phyloP scores from a whole-genome alignment of 1,140 invertebrate genomes.

The Holotrichia oblita region DNA sequence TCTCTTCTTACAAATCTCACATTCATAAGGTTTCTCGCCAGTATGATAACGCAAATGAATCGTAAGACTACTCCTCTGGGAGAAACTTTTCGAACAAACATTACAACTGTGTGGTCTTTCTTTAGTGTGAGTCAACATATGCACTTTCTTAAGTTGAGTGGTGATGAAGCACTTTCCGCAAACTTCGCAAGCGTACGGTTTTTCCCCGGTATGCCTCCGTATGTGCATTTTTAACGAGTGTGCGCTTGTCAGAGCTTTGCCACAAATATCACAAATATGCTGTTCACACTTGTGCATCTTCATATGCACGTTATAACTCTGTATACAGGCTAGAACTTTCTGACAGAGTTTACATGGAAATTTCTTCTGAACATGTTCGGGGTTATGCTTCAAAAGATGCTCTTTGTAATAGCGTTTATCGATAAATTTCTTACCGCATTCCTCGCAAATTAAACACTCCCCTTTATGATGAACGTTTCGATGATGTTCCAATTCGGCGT shows the following conservation, averaged over 20 bases:
- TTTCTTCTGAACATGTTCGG: neutral
- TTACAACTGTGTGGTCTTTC: slow-evolving; percentile 65
- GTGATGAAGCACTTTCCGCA: slow-evolving; percentile 53
- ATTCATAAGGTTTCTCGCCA: slow-evolving; percentile 55
- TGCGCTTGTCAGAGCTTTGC: neutral
- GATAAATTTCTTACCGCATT: slow-evolving; percentile 31
- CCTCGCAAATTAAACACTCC: neutral
- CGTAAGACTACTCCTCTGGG: slow-evolving; percentile 52
- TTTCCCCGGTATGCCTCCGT: slow-evolving; percentile 38
- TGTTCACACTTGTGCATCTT: neutral
- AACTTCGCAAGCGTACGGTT: slow-evolving; percentile 51
- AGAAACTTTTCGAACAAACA: slow-evolving; percentile 67
- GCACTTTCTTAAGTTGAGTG: neutral
- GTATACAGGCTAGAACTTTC: neutral
- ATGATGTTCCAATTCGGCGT: slow-evolving; percentile 48
- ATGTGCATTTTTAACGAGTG: slow-evolving; percentile 51
- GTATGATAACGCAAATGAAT: slow-evolving; percentile 40
- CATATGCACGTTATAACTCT: neutral
- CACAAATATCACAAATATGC: slow-evolving; percentile 24
- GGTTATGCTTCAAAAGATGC: slow-evolving; percentile 19
- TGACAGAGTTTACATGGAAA: neutral
- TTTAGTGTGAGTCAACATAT: slow-evolving; percentile 49
- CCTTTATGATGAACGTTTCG: slow-evolving; percentile 47
- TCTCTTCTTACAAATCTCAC: slow-evolving; percentile 64
- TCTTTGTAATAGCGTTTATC: slow-evolving; percentile 5